These are phyloP conservation scores for Conops quadrifasciatus DNA, from an alignment of 2,888 invertebrate species.

Conservation along the genomic window DNA sequence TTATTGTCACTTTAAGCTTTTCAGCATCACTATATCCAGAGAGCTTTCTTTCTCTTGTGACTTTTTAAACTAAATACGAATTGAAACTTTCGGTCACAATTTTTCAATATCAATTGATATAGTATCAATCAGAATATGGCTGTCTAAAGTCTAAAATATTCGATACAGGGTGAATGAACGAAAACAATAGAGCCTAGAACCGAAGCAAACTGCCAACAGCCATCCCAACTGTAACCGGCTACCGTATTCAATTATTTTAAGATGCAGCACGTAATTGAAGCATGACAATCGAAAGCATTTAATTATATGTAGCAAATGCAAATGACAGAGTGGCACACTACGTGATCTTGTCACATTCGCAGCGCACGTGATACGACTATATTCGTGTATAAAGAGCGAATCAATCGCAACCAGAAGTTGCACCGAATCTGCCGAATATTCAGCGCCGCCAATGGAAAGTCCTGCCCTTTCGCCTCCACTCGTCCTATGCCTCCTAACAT, in stretches of 20 bases:
- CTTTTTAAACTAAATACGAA: too few relatives aligned
- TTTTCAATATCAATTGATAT: too few relatives aligned
- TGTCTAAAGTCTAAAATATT: too few relatives aligned
- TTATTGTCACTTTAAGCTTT: too few relatives aligned
- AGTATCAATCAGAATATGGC: too few relatives aligned
- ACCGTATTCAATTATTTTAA: not conserved
- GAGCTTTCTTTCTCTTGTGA: too few relatives aligned
- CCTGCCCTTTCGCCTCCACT: not conserved
- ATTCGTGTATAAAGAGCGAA: too few relatives aligned
- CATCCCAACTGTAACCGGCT: not conserved
- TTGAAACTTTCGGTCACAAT: too few relatives aligned
- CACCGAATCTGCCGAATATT: not conserved
- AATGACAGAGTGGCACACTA: slow-evolving; percentile 35
- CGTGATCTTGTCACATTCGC: slow-evolving; percentile 36
- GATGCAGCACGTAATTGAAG: not conserved
- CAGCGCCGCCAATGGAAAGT: not conserved
- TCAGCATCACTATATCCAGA: too few relatives aligned
- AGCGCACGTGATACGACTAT: slow-evolving; percentile 1
- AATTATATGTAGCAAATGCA: slow-evolving; percentile 35
- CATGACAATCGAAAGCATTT: slow-evolving; percentile 28
- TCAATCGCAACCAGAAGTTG: not conserved
- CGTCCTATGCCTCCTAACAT: not conserved
- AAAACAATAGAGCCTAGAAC: too few relatives aligned
- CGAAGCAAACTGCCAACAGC: too few relatives aligned
- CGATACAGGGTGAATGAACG: too few relatives aligned